Base-by-base conservation (phyloP, 2,888 invertebrate genomes). In the Aleiodes leptofemur region DNA sequence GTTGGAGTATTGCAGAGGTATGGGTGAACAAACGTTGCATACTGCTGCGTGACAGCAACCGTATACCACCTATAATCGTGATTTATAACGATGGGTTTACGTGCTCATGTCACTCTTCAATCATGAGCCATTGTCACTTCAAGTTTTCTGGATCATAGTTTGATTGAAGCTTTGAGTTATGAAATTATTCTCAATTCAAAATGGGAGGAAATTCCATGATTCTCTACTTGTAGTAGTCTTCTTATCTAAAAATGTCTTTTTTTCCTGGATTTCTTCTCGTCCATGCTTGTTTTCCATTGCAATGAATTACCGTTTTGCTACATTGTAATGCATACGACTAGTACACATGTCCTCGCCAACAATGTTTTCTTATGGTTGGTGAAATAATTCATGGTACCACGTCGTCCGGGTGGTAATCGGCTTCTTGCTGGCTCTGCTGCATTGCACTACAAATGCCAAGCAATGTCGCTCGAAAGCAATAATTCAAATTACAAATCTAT, bases 41-140 rank as follows among this genome's bases (percentile, higher is more conserved):
- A 34, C 70, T 76, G 23, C 72, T 31, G 64, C 73, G 68, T 76
- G 78, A 77, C 80, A 77, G 79, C 73, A 69, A 74, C 76, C 75
- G 76, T 78, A 64, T 59, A 59, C 59, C 79, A 72, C 61, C 75
- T 77, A 79, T 84, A 84, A 83, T 81, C 80, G 80, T 84, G 83
- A 84, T 84, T 84, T 84, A 84, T 78, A 81, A 78, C 78, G 77
- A 78, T 78, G 79, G 78, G 78, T 78, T 74, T 72, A 76, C 73
- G 43, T 64, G 43, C 43, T 64, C 16, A 11, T 59, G 59, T 59
- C 59, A 59, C 11, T 59, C 34, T 59, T 59, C 59, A 31, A 59
- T 59, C 59, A 59, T 59, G 59, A 59, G 34, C n/a, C 34, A 59
- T 59, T 59, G 59, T 59, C 48, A 64, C 64, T 16, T 5, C 8